Percentiles rank a stretch among this genome's conserved stretches.
Evolutionary conservation across 1,140 invertebrate species (phyloP).

Genomic region (Augochlora pura): DNA sequence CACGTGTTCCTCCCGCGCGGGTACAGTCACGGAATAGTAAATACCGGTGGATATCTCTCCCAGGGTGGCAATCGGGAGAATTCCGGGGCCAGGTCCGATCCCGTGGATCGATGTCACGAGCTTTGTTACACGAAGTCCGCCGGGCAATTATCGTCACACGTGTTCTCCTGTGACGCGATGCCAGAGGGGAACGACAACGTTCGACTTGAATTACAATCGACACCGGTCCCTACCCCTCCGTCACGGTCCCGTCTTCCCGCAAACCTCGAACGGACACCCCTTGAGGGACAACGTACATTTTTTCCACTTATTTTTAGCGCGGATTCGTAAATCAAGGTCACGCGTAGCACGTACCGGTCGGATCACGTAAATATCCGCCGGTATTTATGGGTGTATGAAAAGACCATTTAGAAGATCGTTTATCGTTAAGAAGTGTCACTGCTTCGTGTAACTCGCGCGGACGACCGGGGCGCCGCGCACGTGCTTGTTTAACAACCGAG

Average conservation of each 20-base stretch:
- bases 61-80: conserved; percentile 61
- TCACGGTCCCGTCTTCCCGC: not conserved
- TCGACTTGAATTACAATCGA: conserved; percentile 10
- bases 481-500: too few relatives aligned
- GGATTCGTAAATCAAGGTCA: too few relatives aligned
- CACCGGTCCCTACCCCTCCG: not conserved
- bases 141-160: conserved; percentile 41
- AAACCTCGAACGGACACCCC: not conserved
- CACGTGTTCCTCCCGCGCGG: conserved; percentile 17
- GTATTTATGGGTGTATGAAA: too few relatives aligned
- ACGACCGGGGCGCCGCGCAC: too few relatives aligned
- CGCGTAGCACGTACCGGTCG: too few relatives aligned
- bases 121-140: conserved; percentile 34
- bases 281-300: not conserved
- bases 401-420: too few relatives aligned
- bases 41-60: conserved; percentile 58
- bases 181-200: not conserved
- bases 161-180: conserved; percentile 22
- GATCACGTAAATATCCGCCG: too few relatives aligned
- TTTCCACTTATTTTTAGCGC: not conserved
- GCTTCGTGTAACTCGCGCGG: too few relatives aligned
- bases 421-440: too few relatives aligned
- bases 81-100: conserved; percentile 48
- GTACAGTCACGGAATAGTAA: conserved; percentile 48
- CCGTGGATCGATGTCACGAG: conserved; percentile 59